Conservation (phyloP, 23 tunicate species). For the Trididemnum nubilum region DNA sequence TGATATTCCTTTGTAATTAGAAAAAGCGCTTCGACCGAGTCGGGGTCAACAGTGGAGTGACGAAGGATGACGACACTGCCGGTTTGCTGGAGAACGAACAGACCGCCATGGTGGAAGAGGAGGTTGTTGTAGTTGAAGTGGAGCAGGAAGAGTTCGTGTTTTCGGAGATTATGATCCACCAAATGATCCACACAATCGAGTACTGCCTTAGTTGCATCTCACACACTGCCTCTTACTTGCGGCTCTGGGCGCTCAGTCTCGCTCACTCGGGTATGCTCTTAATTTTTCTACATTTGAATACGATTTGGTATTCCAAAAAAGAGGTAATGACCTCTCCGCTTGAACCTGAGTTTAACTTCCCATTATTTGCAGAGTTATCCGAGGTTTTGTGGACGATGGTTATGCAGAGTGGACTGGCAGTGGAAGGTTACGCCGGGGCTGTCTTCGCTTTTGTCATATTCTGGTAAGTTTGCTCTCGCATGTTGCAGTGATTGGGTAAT, state of each 20-base stretch:
- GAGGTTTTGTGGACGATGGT: slow-evolving; percentile 99
- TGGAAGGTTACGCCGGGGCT: slow-evolving; percentile 64
- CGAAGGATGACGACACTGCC: too few relatives aligned
- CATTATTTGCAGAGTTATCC: slow-evolving; percentile 94
- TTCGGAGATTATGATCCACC: slow-evolving; percentile 70
- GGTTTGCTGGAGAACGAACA: too few relatives aligned
- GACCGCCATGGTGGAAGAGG: too few relatives aligned
- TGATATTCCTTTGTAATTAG: too few relatives aligned
- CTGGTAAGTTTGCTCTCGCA: slow-evolving; percentile 87
- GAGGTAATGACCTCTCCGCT: too few relatives aligned
- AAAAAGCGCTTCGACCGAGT: too few relatives aligned
- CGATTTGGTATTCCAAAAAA: too few relatives aligned
- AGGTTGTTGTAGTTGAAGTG: too few relatives aligned
- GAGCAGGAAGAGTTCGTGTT: slow-evolving; percentile 85
- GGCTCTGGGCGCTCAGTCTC: slow-evolving; percentile 95
- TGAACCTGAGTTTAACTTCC: too few relatives aligned
- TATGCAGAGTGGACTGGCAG: slow-evolving; percentile 81
- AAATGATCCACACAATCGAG: slow-evolving; percentile 93
- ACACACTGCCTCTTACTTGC: slow-evolving; percentile 93
- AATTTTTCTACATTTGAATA: too few relatives aligned
- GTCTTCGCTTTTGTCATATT: slow-evolving; percentile 61
- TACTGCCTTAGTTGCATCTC: slow-evolving; percentile 95
- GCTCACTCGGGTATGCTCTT: slow-evolving; percentile 95
- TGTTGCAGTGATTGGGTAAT: too few relatives aligned
- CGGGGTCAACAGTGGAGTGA: neutral